These are phyloP conservation scores for Cichlasoma orientale DNA, from an alignment of 2,797 vertebrate species.

Conservation along the genomic window DNA sequence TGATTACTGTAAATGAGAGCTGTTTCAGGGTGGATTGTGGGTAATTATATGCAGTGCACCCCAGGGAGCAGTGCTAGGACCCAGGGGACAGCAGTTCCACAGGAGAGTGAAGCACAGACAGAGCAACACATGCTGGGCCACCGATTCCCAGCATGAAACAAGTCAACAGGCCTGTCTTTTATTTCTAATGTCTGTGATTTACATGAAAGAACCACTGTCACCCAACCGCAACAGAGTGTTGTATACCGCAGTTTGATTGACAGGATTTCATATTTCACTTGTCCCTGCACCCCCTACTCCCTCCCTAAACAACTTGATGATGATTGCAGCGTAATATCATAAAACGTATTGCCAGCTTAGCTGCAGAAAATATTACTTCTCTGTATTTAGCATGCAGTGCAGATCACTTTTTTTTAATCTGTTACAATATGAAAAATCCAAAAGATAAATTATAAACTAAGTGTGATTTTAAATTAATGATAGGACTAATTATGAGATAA, in stretches of 20 bases:
- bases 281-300: slow-evolving; percentile 52
- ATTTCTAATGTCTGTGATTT: slow-evolving; percentile 83
- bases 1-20: slow-evolving; percentile 85
- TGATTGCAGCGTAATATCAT: slow-evolving; percentile 71
- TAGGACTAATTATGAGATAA: not conserved
- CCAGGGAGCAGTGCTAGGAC: slow-evolving; percentile 79
- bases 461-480: slow-evolving; percentile 14
- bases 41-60: slow-evolving; percentile 84
- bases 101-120: slow-evolving; percentile 79
- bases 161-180: slow-evolving; percentile 83
- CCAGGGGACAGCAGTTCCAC: slow-evolving; percentile 79
- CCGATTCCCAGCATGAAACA: slow-evolving; percentile 79
- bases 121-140: slow-evolving; percentile 83
- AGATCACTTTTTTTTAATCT: slow-evolving; percentile 13
- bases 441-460: slow-evolving; percentile 22
- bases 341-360: slow-evolving; percentile 65
- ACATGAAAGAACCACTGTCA: slow-evolving; percentile 80
- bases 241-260: slow-evolving; percentile 76
- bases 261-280: slow-evolving; percentile 79
- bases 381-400: slow-evolving; percentile 37
- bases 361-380: slow-evolving; percentile 49
- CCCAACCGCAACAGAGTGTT: slow-evolving; percentile 77
- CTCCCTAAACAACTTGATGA: slow-evolving; percentile 75
- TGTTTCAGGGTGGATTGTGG: slow-evolving; percentile 85
- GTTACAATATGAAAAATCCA: slow-evolving; percentile 3